Evolutionary conservation across 2,113 vertebrate genomes (phyloP).

Genomic region (Chaetura pelagica): DNA sequence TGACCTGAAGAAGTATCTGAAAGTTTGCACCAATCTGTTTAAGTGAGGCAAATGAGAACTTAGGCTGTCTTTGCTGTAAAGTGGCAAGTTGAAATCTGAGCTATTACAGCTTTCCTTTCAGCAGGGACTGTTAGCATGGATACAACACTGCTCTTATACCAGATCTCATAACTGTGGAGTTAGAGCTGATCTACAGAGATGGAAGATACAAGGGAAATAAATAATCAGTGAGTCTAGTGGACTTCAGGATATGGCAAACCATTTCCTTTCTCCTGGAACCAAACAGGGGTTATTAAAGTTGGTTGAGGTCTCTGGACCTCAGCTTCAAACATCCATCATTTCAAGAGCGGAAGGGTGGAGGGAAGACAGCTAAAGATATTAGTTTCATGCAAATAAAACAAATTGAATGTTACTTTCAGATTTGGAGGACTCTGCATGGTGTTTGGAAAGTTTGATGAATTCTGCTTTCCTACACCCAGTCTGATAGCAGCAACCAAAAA

Average conservation of each 20-base stretch:
- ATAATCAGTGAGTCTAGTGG: background rate
- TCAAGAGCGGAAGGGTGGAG: background rate
- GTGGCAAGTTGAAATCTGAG: background rate
- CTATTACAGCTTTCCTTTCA: background rate
- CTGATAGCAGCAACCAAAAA: background rate
- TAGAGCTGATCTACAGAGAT: background rate
- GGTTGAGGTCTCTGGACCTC: background rate
- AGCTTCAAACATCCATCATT: background rate
- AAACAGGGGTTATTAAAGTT: background rate
- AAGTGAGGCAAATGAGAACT: background rate
- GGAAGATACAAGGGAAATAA: background rate
- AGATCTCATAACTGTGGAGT: background rate
- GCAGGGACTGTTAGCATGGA: background rate
- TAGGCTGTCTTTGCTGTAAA: background rate
- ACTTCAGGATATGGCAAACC: background rate
- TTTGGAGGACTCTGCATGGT: background rate
- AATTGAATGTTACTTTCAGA: background rate
- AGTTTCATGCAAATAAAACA: background rate
- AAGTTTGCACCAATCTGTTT: background rate
- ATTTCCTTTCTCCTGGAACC: constrained; percentile 37
- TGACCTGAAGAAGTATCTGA: background rate
- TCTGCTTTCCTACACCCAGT: background rate
- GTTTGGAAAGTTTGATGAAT: background rate
- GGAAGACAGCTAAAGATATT: background rate
- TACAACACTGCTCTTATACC: background rate